These are phyloP conservation scores for Cartodere bifasciata DNA, from an alignment of 2,888 invertebrate species.

Conservation along the genomic window DNA sequence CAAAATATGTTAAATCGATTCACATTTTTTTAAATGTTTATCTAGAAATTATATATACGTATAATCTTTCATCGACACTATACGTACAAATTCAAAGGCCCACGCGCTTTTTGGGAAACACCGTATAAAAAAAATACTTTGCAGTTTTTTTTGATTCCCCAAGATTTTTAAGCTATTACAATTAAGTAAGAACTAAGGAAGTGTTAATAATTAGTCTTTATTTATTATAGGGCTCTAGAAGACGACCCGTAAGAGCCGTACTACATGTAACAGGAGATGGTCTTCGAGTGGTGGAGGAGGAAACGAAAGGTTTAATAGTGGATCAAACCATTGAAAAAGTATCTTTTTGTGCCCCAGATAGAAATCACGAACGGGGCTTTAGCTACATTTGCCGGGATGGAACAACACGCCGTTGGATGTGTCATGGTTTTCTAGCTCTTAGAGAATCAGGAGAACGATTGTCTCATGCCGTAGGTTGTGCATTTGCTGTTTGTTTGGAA, in stretches of 20 bases:
- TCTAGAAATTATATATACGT: no score
- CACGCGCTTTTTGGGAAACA: no score
- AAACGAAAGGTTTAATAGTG: conserved; percentile 95
- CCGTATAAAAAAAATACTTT: no score
- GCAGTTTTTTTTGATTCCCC: no score
- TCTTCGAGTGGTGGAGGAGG: conserved; percentile 93
- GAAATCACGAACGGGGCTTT: conserved; percentile 95
- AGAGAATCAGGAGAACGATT: conserved; percentile 95
- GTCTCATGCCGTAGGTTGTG: conserved; percentile 98
- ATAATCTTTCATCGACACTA: no score
- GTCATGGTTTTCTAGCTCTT: conserved; percentile 94
- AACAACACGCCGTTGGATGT: conserved; percentile 98
- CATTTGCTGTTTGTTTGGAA: conserved; percentile 96
- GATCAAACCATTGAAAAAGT: conserved; percentile 99
- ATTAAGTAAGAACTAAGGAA: background rate
- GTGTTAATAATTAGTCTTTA: background rate
- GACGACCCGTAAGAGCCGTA: conserved; percentile 79
- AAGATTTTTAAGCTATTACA: no score
- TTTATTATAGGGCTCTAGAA: conserved; percentile 63
- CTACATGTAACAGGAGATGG: conserved; percentile 92
- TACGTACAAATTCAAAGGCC: no score
- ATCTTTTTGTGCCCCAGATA: conserved; percentile 99
- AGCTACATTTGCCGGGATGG: conserved; percentile 99
- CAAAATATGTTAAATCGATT: no score
- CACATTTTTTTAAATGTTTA: no score